Evolutionary conservation across 1,140 invertebrate genomes (phyloP), one percentile per base, ranked within the genome.

Genomic region (Drosophila punjabiensis): DNA sequence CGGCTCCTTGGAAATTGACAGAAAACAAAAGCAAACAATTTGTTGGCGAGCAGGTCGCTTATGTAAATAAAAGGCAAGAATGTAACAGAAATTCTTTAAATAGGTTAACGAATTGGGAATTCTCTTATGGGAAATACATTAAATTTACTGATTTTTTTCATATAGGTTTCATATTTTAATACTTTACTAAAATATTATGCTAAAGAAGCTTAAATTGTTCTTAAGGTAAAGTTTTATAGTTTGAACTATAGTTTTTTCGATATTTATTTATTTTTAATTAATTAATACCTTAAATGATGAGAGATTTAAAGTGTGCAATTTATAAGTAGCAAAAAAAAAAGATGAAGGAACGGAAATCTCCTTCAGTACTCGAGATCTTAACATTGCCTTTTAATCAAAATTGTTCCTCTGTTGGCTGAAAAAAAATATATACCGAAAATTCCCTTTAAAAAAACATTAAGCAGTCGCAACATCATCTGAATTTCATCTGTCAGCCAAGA

Each of bases 1-100:
- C 73, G 67, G 70, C 79, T 85, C 79, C 65, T 82, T 67, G 67
- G 70, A 79, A 82, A 89, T 89, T 85, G 81, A 89, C 81, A 86
- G 82, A 89, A 90, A 89, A 90, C 86, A 90, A 90, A 88, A 69
- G 79, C 85, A 88, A 89, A 88, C 85, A 89, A 88, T 81, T 88
- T 89, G 85, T 82, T 79, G 79, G 74, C 69, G 67, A 82, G 70
- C 80, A 77, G 84, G 50, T 81, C 62, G 84, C 68, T 55, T 88
- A 78, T 83, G 84, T 87, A 87, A 87, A 88, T 88, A 87, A 87
- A 56, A 67, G 47, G 62, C 55, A 63, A 65, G 37, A 79, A 80
- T 55, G 53, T 48, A 58, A 52, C 28, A 28, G 32, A 63, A 60
- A 14, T 41, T 18, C 18, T 47, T 16, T 6, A 11, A 45, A 14